Percentiles rank a stretch among this genome's conserved stretches.
Conservation (phyloP, 2,113 vertebrate species). For the Columba livia region DNA sequence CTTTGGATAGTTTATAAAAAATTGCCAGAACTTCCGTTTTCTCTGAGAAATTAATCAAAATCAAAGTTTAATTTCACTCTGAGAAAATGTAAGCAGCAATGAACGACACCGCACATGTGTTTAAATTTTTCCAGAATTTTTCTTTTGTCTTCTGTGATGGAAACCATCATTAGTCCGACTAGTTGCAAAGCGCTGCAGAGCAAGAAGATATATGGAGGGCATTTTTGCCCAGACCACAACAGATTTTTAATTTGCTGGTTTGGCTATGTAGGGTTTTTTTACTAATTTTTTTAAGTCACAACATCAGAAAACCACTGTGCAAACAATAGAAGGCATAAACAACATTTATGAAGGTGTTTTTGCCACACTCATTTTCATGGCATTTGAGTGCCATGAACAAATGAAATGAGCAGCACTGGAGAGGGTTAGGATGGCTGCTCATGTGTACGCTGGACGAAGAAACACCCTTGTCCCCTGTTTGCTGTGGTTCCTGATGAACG, state of each 20-base stretch:
- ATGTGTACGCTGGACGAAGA: fast-evolving
- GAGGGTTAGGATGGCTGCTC: background rate
- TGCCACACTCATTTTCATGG: background rate
- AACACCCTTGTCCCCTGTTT: background rate
- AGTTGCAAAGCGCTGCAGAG: background rate
- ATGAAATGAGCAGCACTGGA: background rate
- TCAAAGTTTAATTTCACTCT: background rate
- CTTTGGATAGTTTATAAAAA: background rate
- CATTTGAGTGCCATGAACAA: background rate
- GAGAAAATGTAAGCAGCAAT: background rate
- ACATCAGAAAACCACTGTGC: background rate
- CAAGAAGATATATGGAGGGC: background rate
- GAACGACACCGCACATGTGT: background rate
- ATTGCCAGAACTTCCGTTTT: slow-evolving; percentile 2
- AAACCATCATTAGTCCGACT: background rate
- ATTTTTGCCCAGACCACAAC: background rate
- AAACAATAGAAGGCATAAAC: background rate
- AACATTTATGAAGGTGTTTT: background rate
- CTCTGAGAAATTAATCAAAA: slow-evolving; percentile 25
- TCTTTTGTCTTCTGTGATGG: background rate
- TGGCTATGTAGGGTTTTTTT: background rate
- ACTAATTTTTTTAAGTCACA: background rate
- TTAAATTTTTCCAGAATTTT: background rate
- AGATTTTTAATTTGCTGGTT: background rate
- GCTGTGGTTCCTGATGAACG: background rate